These are phyloP conservation scores for Cephus pygmeus DNA, from an alignment of 2,888 invertebrate species.

Conservation along the genomic window DNA sequence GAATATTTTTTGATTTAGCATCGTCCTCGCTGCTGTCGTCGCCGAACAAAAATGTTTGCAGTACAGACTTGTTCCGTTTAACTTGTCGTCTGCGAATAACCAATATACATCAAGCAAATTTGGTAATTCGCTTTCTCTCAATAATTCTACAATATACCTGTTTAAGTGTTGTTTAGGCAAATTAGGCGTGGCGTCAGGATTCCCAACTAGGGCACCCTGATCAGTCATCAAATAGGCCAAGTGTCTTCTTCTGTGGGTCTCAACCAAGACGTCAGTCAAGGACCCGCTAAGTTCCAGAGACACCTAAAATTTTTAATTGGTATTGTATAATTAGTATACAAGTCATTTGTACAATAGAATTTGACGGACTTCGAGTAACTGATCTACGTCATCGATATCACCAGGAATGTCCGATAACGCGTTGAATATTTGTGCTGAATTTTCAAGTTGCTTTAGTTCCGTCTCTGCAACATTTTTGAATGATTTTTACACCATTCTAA, in stretches of 20 bases:
- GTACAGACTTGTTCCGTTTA: conserved; percentile 89
- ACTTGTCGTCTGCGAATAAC: conserved; percentile 78
- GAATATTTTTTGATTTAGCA: conserved; percentile 94
- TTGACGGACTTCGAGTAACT: conserved; percentile 77
- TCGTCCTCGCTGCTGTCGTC: conserved; percentile 83
- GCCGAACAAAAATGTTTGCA: conserved; percentile 89
- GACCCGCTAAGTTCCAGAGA: conserved; percentile 83
- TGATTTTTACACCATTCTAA: conserved; percentile 9
- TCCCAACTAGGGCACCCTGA: conserved; percentile 91
- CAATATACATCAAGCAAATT: conserved; percentile 11
- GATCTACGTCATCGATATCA: conserved; percentile 90
- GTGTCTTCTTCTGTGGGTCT: conserved; percentile 91
- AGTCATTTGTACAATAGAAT: background rate
- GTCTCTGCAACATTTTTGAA: conserved; percentile 69
- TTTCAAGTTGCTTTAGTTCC: conserved; percentile 86
- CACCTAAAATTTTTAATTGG: conserved; percentile 64
- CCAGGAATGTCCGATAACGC: conserved; percentile 96
- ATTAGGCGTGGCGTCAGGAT: conserved; percentile 89
- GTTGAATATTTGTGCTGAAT: conserved; percentile 98
- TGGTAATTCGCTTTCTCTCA: conserved; percentile 7
- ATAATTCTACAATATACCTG: conserved; percentile 65
- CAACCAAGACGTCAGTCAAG: conserved; percentile 85
- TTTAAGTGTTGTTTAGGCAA: conserved; percentile 93
- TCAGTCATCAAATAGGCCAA: conserved; percentile 97
- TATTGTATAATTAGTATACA: background rate